phyloP scores from a whole-genome alignment of 2,113 vertebrate species.

The Oreochromis niloticus region DNA sequence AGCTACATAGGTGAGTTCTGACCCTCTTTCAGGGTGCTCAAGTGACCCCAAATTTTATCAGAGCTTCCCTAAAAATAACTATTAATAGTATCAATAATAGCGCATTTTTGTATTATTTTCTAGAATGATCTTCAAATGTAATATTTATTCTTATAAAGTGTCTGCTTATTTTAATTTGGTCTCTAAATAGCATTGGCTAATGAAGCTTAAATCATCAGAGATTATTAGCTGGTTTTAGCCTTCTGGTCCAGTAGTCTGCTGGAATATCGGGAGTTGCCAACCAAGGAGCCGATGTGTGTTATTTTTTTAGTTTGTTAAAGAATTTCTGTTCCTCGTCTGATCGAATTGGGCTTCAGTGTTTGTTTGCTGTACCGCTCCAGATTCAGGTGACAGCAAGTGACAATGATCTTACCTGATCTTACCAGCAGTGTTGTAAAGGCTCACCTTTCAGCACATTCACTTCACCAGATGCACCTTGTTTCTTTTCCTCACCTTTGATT shows the following conservation, averaged over 20 bases:
- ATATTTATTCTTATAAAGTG: neutral
- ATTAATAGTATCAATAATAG: neutral
- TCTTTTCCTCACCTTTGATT: too few species aligned
- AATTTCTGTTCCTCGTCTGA: neutral
- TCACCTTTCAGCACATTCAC: too few species aligned
- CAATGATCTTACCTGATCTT: neutral
- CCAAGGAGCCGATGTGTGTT: neutral
- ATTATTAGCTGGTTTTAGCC: neutral
- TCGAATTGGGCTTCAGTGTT: neutral
- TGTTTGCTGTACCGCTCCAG: neutral
- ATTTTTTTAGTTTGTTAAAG: neutral
- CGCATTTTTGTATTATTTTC: neutral
- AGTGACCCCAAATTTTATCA: neutral
- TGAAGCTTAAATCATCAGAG: neutral
- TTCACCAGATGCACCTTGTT: too few species aligned
- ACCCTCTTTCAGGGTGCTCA: neutral
- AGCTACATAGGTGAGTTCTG: neutral
- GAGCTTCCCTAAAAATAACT: neutral
- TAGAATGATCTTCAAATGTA: neutral
- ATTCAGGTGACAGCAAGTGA: neutral
- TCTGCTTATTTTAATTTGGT: neutral
- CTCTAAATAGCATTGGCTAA: neutral
- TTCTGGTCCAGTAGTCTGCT: neutral
- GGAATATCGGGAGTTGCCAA: neutral
- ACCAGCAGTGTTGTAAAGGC: too few species aligned